Evolutionary conservation across 2,888 invertebrate species (phyloP).

Genomic region (Omphaloscelis lunosa): DNA sequence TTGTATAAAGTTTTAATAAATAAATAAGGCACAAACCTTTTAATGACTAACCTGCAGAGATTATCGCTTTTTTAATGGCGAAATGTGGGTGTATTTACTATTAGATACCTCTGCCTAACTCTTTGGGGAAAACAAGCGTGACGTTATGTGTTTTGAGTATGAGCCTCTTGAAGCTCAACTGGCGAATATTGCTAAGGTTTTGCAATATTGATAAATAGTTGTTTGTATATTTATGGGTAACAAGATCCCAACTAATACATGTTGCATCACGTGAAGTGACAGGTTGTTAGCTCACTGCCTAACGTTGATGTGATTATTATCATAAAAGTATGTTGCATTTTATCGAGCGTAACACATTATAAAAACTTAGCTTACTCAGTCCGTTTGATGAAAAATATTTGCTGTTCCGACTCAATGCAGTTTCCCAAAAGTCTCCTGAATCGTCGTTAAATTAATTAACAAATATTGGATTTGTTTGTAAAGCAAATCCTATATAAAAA

Average conservation of each 20-base stretch:
- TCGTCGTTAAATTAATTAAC: not conserved
- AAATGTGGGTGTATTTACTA: not conserved
- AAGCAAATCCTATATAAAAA: not conserved
- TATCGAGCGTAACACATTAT: not conserved
- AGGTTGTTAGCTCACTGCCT: not conserved
- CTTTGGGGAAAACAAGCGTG: not conserved
- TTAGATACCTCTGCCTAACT: too few species aligned
- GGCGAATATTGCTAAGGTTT: not conserved
- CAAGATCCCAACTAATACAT: constrained; percentile 12
- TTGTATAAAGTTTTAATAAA: too few species aligned
- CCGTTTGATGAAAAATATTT: too few species aligned
- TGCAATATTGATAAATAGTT: constrained; percentile 9
- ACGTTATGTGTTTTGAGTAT: not conserved
- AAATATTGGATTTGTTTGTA: not conserved
- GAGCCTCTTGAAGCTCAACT: not conserved
- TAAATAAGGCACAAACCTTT: not conserved
- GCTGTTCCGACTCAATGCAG: too few species aligned
- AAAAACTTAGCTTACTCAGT: too few species aligned
- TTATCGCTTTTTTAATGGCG: not conserved
- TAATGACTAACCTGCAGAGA: not conserved
- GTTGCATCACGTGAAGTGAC: constrained; percentile 32
- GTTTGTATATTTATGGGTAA: constrained; percentile 15
- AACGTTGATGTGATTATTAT: too few species aligned
- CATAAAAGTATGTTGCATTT: not conserved
- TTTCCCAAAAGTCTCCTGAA: not conserved